Evolutionary conservation across 2,797 vertebrate genomes (phyloP).

Genomic region (Coilia nasus): DNA sequence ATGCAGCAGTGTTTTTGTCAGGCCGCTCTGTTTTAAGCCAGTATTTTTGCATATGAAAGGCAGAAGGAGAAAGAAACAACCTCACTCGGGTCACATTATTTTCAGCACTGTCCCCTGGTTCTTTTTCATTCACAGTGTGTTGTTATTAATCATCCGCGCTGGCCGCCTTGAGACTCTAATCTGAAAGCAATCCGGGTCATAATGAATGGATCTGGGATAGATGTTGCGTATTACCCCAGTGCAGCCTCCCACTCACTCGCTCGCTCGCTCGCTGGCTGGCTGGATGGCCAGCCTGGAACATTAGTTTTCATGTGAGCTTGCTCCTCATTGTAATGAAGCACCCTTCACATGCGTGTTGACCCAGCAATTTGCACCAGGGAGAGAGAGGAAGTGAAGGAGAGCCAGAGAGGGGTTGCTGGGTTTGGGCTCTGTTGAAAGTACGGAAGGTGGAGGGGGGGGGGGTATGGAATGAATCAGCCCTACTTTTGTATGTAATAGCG

Average conservation of each 20-base stretch:
- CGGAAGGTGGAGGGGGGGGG: background rate
- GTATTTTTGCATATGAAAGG: background rate
- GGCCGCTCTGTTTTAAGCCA: background rate
- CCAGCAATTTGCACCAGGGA: conserved; percentile 38
- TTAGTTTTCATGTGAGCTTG: conserved; percentile 32
- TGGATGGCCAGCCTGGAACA: background rate
- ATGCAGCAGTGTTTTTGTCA: background rate
- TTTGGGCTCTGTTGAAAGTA: background rate
- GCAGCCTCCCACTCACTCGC: background rate
- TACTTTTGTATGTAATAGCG: conserved; percentile 41
- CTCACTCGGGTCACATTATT: background rate
- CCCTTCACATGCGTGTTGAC: conserved; percentile 40
- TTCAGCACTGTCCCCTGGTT: background rate
- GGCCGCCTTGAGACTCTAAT: background rate
- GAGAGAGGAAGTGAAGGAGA: conserved; percentile 5
- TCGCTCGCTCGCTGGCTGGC: background rate
- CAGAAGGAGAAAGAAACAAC: background rate
- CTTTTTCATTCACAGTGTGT: background rate
- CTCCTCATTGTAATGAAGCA: conserved; percentile 36
- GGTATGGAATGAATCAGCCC: conserved; percentile 48
- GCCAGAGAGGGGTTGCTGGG: background rate
- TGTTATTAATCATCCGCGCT: background rate
- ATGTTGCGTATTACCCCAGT: conserved; percentile 5
- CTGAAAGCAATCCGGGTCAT: background rate
- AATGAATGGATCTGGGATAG: conserved; percentile 4